Evolutionary conservation across 2,888 invertebrate genomes (phyloP), one percentile per base, ranked within the genome.

Genomic region (Melanophora roralis): DNA sequence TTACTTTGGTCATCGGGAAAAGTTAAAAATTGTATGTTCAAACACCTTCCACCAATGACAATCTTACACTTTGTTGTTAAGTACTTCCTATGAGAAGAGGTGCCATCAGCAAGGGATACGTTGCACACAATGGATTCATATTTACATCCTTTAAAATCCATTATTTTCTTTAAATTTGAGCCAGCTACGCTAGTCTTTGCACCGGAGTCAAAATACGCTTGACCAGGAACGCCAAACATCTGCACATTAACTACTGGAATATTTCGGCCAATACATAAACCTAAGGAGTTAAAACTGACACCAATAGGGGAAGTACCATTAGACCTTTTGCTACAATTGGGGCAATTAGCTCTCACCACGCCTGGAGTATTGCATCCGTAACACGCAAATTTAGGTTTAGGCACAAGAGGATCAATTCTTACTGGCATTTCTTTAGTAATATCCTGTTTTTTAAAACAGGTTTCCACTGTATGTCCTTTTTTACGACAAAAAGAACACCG

Each of bases 131-230:
- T 27, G 16, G 36, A 38, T 0, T 62, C 32, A 19, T 55, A 80
- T 16, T 55, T 38, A 16, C 81, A 78, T 0, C 73, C 72, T 16
- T 76, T 72, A 5, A 62, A 64, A 8, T 78, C 64, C 57, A 82
- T 68, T 1, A 81, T 74, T 0, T 68, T 67, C 8, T 78, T 80
- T 8, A 83, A 27, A 34, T 73, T 78, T 7, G 75, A 32, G 12
- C 82, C 74, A 6, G 81, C 81, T 16, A 83, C 79, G 27, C 83
- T 83, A 1, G 81, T 82, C 38, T 77, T 65, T 19, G 82, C 77
- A 45, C 77, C 81, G 2, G 78, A 69, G 21, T 82, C 76, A 11
- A 81, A 67, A 73, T 79, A 83, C 1, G 75, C 81, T 21, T 81
- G 77, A 2, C 82, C 81, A 9, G 60, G 36, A 4, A 81, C 64